phyloP scores from a whole-genome alignment of 2,113 vertebrate species.

The Forbesichthys papilliferus region DNA sequence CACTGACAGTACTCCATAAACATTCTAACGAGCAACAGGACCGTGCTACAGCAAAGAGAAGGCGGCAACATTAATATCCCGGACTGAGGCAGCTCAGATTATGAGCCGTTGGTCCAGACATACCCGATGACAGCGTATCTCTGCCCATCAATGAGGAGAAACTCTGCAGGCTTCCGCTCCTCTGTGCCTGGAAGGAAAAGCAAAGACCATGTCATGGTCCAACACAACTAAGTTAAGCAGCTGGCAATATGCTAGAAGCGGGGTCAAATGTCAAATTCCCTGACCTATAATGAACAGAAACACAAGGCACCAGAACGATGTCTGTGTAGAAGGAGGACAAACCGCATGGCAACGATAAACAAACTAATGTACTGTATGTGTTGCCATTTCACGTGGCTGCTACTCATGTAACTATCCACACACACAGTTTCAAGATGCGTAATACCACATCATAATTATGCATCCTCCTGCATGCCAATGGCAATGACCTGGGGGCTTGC shows the following conservation, averaged over 20 bases:
- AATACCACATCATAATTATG: too few relatives aligned
- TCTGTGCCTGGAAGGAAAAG: slow-evolving; percentile 74
- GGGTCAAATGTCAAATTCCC: too few relatives aligned
- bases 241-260: too few relatives aligned
- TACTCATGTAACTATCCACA: neutral
- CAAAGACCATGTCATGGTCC: neutral
- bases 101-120: slow-evolving; percentile 21
- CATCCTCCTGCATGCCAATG: too few relatives aligned
- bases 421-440: neutral
- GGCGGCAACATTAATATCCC: neutral
- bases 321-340: too few relatives aligned
- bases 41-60: slow-evolving; percentile 79
- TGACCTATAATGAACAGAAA: too few relatives aligned
- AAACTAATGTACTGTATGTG: too few relatives aligned
- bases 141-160: slow-evolving; percentile 87
- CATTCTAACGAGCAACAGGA: slow-evolving; percentile 95
- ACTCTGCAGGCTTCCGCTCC: slow-evolving; percentile 88
- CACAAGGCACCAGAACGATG: too few relatives aligned
- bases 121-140: slow-evolving; percentile 97
- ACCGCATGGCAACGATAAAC: too few relatives aligned
- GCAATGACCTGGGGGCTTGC: slow-evolving; percentile 79
- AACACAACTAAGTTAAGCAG: too few relatives aligned
- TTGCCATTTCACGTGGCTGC: too few relatives aligned
- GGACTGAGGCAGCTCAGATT: neutral
- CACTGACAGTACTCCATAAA: slow-evolving; percentile 99